phyloP scores from a whole-genome alignment of 2,113 vertebrate species.

The Narcine bancroftii region DNA sequence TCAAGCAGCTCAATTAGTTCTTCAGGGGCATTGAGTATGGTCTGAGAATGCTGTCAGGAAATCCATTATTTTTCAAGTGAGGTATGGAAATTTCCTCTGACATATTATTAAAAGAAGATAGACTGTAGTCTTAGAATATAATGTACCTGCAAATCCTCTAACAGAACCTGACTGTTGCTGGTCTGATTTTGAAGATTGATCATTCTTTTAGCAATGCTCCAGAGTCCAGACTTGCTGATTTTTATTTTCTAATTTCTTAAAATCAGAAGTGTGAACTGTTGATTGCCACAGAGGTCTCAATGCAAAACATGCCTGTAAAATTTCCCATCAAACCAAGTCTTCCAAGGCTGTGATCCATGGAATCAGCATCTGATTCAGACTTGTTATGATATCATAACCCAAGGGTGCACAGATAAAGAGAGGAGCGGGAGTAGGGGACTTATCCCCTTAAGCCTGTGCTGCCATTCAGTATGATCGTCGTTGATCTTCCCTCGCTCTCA shows the following conservation, averaged over 20 bases:
- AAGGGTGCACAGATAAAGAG: no score
- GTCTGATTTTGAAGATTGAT: not conserved
- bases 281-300: not conserved
- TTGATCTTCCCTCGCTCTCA: no score
- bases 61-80: not conserved
- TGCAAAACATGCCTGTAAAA: not conserved
- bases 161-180: not conserved
- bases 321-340: not conserved
- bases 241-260: not conserved
- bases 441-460: no score
- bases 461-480: no score
- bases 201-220: not conserved
- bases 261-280: not conserved
- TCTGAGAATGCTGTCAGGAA: not conserved
- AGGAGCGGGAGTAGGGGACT: no score
- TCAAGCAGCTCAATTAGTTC: not conserved
- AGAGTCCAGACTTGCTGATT: not conserved
- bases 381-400: no score
- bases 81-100: not conserved
- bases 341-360: not conserved
- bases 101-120: not conserved
- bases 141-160: not conserved
- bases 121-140: not conserved
- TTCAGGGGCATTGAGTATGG: not conserved
- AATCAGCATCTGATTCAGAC: not conserved